phyloP scores from a whole-genome alignment of 1,140 invertebrate species.

The Brachionus plicatilis region DNA sequence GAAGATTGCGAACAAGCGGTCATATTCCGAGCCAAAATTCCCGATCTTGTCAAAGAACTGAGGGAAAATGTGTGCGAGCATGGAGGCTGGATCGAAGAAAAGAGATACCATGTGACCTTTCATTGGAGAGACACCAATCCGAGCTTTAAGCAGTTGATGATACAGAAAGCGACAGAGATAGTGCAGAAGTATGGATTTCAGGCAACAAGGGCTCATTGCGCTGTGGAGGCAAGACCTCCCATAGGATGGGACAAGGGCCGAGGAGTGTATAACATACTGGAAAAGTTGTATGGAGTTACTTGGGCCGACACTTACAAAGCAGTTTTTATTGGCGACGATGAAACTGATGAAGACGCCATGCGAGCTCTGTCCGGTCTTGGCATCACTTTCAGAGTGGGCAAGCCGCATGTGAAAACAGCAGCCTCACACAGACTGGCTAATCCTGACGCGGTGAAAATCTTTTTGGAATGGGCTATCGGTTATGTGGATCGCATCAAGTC shows the following conservation, averaged over 20 bases:
- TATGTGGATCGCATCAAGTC: neutral
- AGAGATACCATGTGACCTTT: slow-evolving; percentile 76
- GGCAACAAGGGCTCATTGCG: slow-evolving; percentile 64
- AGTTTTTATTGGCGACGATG: slow-evolving; percentile 82
- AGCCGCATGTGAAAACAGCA: slow-evolving; percentile 12
- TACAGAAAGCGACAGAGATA: slow-evolving; percentile 44
- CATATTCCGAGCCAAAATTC: slow-evolving; percentile 61
- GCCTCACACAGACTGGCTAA: slow-evolving; percentile 31
- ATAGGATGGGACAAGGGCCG: slow-evolving; percentile 82
- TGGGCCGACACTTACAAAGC: slow-evolving; percentile 83
- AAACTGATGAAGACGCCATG: slow-evolving; percentile 84
- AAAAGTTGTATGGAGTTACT: slow-evolving; percentile 79
- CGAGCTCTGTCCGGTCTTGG: slow-evolving; percentile 71
- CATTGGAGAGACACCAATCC: slow-evolving; percentile 69
- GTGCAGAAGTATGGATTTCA: slow-evolving; percentile 33
- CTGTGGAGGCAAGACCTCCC: slow-evolving; percentile 79
- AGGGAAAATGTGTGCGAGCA: slow-evolving; percentile 77
- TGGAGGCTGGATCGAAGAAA: slow-evolving; percentile 85
- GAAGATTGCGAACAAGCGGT: slow-evolving; percentile 63
- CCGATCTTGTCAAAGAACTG: slow-evolving; percentile 68
- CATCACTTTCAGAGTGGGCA: slow-evolving; percentile 71
- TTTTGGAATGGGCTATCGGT: slow-evolving; percentile 29
- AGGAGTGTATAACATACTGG: slow-evolving; percentile 78
- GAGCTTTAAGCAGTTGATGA: slow-evolving; percentile 60
- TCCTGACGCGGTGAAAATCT: slow-evolving; percentile 24